phyloP scores from a whole-genome alignment of 2,888 invertebrate genomes.

The Ceratothoa steindachneri region DNA sequence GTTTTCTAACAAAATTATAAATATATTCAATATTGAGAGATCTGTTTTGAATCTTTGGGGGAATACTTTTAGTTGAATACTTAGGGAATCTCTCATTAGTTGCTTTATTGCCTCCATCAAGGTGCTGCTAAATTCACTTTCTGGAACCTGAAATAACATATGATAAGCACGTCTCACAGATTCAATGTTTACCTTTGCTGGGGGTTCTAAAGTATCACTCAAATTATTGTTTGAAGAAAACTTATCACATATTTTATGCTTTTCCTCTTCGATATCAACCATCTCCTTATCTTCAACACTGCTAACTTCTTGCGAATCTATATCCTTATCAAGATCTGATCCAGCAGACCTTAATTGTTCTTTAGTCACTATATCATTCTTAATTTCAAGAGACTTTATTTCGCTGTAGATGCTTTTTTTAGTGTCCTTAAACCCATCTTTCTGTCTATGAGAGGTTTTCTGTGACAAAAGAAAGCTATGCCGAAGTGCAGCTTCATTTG shows the following conservation, averaged over 20 bases:
- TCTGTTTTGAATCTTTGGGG: constrained; percentile 33
- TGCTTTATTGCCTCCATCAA: constrained; percentile 39
- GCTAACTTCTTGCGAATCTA: constrained; percentile 59
- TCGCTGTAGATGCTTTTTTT: constrained; percentile 13
- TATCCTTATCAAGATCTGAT: constrained; percentile 81
- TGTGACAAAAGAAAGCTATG: constrained; percentile 27
- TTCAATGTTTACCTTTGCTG: constrained; percentile 28
- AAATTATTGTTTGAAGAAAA: neutral
- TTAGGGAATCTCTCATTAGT: constrained; percentile 35
- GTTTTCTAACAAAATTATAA: constrained; percentile 42
- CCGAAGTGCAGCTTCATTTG: constrained; percentile 42
- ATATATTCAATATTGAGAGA: constrained; percentile 37
- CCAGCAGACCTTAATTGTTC: constrained; percentile 69
- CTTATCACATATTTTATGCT: neutral
- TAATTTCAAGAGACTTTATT: neutral
- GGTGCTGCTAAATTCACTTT: constrained; percentile 35
- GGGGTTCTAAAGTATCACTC: neutral
- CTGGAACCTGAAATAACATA: constrained; percentile 31
- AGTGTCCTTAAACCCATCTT: constrained; percentile 15
- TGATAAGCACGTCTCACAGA: constrained; percentile 34
- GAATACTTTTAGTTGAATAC: constrained; percentile 34
- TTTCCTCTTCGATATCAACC: constrained; percentile 3
- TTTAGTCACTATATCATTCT: constrained; percentile 53
- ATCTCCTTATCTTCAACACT: constrained; percentile 14
- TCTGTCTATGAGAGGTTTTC: constrained; percentile 12